Evolutionary conservation across 1,140 invertebrate genomes (phyloP).

Genomic region (Phymorhynchus buccinoides): DNA sequence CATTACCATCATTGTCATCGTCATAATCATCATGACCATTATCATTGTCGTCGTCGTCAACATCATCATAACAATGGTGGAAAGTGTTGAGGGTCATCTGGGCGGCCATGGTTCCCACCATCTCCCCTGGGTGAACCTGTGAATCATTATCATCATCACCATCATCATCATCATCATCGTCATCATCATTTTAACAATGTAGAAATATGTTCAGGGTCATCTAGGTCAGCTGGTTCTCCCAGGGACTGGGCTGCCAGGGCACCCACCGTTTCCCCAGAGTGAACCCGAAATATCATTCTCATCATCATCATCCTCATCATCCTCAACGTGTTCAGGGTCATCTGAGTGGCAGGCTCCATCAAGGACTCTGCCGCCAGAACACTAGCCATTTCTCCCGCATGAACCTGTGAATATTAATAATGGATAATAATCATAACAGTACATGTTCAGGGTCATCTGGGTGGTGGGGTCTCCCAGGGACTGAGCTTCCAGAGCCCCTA

Average conservation of each 20-base stretch:
- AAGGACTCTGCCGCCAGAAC: slow-evolving; percentile 97
- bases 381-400: slow-evolving; percentile 99
- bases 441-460: too few species aligned
- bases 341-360: slow-evolving; percentile 99
- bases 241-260: slow-evolving; percentile 99
- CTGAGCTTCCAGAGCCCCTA: slow-evolving; percentile 97
- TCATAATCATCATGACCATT: too few species aligned
- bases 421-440: too few species aligned
- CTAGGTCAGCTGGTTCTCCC: slow-evolving; percentile 97
- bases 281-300: too few species aligned
- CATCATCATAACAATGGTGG: too few species aligned
- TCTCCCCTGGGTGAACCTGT: slow-evolving; percentile 92
- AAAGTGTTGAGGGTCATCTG: slow-evolving; percentile 99
- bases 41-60: too few species aligned
- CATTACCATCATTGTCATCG: too few species aligned
- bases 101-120: slow-evolving; percentile 98
- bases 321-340: slow-evolving; percentile 97
- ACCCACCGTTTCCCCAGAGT: slow-evolving; percentile 88
- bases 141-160: too few species aligned
- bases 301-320: too few species aligned
- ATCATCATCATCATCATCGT: too few species aligned
- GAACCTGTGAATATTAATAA: too few species aligned
- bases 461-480: slow-evolving; percentile 98
- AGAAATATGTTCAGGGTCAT: slow-evolving; percentile 99
- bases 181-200: too few species aligned